Conservation (phyloP, 2,888 invertebrate genomes). For the Crioceris asparagi region DNA sequence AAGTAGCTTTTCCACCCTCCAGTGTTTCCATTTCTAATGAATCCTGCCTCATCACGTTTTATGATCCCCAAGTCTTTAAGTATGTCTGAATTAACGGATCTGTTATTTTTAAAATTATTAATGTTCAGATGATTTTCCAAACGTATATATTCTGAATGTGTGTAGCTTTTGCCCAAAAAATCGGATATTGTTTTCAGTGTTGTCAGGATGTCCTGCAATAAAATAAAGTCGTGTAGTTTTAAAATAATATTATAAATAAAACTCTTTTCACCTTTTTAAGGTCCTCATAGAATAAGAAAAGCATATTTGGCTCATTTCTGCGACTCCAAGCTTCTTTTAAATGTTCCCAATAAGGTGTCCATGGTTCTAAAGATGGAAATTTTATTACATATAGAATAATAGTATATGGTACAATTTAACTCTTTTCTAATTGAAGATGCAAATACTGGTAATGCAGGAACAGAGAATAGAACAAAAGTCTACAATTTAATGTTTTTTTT, state of each 20-base stretch:
- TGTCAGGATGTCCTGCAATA: slow-evolving; percentile 47
- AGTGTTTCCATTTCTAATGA: slow-evolving; percentile 56
- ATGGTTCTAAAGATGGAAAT: slow-evolving; percentile 10
- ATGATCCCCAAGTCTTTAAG: slow-evolving; percentile 52
- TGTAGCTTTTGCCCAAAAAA: slow-evolving; percentile 51
- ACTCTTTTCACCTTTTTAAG: slow-evolving; percentile 48
- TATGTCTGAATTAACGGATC: slow-evolving; percentile 61
- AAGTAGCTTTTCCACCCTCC: slow-evolving; percentile 66
- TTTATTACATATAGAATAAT: no score
- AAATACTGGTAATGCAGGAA: no score
- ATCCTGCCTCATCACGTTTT: slow-evolving; percentile 47
- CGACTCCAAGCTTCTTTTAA: slow-evolving; percentile 64
- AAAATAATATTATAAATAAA: neutral
- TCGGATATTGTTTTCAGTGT: slow-evolving; percentile 48
- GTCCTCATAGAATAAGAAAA: slow-evolving; percentile 74
- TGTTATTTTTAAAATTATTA: slow-evolving; percentile 70
- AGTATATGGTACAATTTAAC: neutral
- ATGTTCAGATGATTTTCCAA: slow-evolving; percentile 68
- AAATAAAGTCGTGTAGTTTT: neutral
- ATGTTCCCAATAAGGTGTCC: slow-evolving; percentile 56
- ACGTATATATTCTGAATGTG: slow-evolving; percentile 45
- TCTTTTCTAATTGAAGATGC: no score
- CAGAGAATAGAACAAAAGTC: neutral
- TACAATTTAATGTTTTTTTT: no score
- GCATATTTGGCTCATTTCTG: slow-evolving; percentile 53